Evolutionary conservation across 53 echinoderm and acorn worm genomes (phyloP).

Genomic region (Paracentrotus lividus): DNA sequence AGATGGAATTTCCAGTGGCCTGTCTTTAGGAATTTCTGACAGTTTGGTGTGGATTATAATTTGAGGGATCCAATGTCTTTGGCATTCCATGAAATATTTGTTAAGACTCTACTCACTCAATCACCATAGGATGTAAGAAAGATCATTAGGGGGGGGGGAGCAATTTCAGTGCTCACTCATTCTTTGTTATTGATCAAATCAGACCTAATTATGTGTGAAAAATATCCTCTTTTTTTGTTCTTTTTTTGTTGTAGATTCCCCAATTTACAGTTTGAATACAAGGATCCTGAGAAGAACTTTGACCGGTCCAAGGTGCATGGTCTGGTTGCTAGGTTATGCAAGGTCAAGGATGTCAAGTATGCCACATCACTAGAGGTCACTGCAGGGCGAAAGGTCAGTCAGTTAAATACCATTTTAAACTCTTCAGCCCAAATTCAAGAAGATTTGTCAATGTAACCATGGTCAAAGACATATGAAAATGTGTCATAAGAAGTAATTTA

Average conservation of each 20-base stretch:
- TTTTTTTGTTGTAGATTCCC: constrained; percentile 76
- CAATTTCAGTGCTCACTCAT: no score
- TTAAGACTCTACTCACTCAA: no score
- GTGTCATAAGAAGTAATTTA: neutral
- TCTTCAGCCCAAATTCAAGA: neutral
- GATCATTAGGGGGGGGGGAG: no score
- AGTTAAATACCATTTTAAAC: neutral
- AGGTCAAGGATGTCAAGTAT: constrained; percentile 93
- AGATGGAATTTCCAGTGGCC: no score
- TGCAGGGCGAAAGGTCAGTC: constrained; percentile 93
- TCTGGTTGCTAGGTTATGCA: constrained; percentile 90
- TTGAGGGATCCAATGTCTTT: no score
- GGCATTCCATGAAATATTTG: no score
- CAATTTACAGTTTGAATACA: constrained; percentile 95
- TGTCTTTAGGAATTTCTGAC: no score
- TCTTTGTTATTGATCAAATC: no score
- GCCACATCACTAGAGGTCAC: constrained; percentile 96
- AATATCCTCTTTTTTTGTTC: no score
- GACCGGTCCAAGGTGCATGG: constrained; percentile 96
- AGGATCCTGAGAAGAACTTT: constrained; percentile 97
- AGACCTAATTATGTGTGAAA: no score
- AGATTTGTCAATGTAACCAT: neutral
- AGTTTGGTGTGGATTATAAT: no score
- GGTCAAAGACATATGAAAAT: neutral
- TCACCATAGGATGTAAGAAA: no score